phyloP scores from a whole-genome alignment of 92 coral and sea anemone genomes.

The Siderastrea siderea region DNA sequence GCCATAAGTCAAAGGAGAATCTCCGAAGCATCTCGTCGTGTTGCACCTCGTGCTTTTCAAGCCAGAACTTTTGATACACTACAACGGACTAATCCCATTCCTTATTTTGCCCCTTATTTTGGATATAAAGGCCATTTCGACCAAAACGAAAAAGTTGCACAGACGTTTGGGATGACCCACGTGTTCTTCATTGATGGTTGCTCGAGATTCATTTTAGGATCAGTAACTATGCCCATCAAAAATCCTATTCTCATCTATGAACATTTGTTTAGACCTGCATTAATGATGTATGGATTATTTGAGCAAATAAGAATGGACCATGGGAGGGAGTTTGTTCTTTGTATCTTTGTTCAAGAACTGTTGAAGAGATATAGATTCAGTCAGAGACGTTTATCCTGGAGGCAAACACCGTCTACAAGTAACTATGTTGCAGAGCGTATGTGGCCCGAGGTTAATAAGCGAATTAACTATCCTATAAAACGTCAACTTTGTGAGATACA shows the following conservation, averaged over 20 bases:
- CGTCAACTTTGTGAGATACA: conserved; percentile 43
- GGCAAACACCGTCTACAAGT: conserved; percentile 53
- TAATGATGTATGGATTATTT: conserved; percentile 52
- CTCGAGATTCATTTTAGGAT: conserved; percentile 48
- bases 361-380: conserved; percentile 29
- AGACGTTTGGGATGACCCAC: conserved; percentile 33
- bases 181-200: conserved; percentile 58
- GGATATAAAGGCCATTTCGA: conserved; percentile 68
- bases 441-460: conserved; percentile 59
- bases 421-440: conserved; percentile 55
- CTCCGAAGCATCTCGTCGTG: conserved; percentile 43
- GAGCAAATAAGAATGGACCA: conserved; percentile 62
- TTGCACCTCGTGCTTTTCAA: conserved; percentile 48
- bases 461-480: conserved; percentile 69
- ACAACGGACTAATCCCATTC: conserved; percentile 58
- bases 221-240: conserved; percentile 49
- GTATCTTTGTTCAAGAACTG: conserved; percentile 63
- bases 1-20: conserved; percentile 48
- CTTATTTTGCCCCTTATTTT: conserved; percentile 65
- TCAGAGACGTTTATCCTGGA: conserved; percentile 45
- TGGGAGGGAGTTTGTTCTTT: conserved; percentile 57
- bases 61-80: conserved; percentile 63
- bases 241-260: conserved; percentile 66
- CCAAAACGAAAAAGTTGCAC: conserved; percentile 61
- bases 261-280: conserved; percentile 57